Evolutionary conservation across 2,113 vertebrate genomes (phyloP), one percentile per base, ranked within the genome.

Genomic region (Leptocoma aspasia): DNA sequence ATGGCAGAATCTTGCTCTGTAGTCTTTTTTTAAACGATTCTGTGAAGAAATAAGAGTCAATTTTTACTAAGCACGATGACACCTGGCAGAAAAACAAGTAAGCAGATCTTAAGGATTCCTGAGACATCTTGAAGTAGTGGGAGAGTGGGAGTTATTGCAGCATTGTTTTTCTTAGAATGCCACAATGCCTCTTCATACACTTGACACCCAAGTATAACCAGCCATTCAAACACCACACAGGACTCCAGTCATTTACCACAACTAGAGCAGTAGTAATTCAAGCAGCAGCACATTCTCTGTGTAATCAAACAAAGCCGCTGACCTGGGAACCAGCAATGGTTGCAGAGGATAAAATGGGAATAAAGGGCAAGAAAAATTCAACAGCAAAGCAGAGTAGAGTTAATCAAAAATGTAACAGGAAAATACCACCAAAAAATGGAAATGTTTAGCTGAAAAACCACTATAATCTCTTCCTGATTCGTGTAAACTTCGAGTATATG

Each of bases 1-100:
- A 3, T 52, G 81, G 93, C 97, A 97, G 95, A 97, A 98, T 96
- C 98, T 98, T 93, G 95, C 19, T 94, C 98, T 97, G 82, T 98
- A 98, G 41, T 44, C 79, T 64, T 92, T 97, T 92, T 98, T 98
- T 7, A 98, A 95, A 64, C 42, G 75, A 96, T 93, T 87, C 98
- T 98, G 94, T 95, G 82, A 97, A 92, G 37, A 94, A 90, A 87
- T 30, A 94, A 90, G 72, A 96, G 86, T 18, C 5, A 28, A 33
- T 49, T 93, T 86, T 90, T 59, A 93, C 16, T 59, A 73, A 83
- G 37, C 41, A 71, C 10, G 4, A 9, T 50, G 31, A 69, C 41
- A 75, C 19, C 31, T 3, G 3, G 71, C 27, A 72, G 37, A 45
- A 72, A 90, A 90, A 44, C 21, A 56, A 47, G 33, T 6, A 79